Evolutionary conservation across 2,113 vertebrate genomes (phyloP).

Genomic region (Sturnira hondurensis): DNA sequence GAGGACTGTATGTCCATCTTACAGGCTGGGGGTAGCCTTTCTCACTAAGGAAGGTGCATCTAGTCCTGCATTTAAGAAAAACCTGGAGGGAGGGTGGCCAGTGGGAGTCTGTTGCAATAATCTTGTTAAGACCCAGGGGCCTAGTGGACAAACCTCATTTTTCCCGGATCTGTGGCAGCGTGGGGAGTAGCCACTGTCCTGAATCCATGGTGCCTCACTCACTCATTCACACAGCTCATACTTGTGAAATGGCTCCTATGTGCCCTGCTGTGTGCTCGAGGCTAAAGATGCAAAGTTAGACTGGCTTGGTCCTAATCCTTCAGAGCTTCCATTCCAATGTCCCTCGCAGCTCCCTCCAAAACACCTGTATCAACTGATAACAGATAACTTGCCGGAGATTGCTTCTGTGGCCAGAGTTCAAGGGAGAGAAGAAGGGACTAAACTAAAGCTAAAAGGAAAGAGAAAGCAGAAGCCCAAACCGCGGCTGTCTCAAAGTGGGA

Average conservation of each 20-base stretch:
- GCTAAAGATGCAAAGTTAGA: not conserved
- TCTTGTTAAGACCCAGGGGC: not conserved
- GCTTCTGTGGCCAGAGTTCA: slow-evolving; percentile 22
- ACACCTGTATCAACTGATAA: not conserved
- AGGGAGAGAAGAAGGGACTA: not conserved
- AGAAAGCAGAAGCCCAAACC: slow-evolving; percentile 43
- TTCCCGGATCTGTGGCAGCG: not conserved
- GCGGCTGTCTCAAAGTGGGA: not conserved
- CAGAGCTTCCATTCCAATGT: not conserved
- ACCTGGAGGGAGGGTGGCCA: not conserved
- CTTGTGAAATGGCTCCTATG: accelerated
- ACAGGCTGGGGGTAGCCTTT: not conserved
- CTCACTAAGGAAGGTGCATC: not conserved
- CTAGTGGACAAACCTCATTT: not conserved
- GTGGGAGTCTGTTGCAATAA: not conserved
- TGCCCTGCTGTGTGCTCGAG: not conserved
- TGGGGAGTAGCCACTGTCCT: not conserved
- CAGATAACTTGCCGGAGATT: not conserved
- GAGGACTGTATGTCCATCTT: not conserved
- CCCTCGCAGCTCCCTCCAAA: not conserved
- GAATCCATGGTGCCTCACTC: not conserved
- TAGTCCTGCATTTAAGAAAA: not conserved
- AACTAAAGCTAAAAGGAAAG: slow-evolving; percentile 52
- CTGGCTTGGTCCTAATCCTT: not conserved
- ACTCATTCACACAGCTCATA: not conserved